Evolutionary conservation across 2,113 vertebrate species (phyloP).

Genomic region (Ondatra zibethicus): DNA sequence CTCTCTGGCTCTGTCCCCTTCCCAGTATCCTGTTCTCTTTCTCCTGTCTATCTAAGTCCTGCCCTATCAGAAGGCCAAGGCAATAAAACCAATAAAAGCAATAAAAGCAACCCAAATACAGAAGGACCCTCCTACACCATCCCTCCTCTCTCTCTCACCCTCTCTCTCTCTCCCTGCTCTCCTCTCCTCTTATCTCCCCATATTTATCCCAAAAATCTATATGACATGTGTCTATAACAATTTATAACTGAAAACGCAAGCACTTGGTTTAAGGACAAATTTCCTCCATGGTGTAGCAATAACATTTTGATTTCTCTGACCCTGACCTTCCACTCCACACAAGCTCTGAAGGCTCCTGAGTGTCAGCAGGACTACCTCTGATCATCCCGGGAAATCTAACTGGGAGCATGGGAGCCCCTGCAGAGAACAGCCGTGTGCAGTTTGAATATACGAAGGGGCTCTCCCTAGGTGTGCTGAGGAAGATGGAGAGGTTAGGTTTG

Average conservation of each 20-base stretch:
- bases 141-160: background rate
- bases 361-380: background rate
- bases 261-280: too few relatives aligned
- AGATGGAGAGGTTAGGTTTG: background rate
- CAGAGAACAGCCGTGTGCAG: background rate
- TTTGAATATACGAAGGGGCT: too few relatives aligned
- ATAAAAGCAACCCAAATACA: too few relatives aligned
- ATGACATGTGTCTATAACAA: background rate
- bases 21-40: too few relatives aligned
- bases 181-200: background rate
- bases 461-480: background rate
- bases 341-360: too few relatives aligned
- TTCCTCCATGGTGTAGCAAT: background rate
- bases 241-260: background rate
- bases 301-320: too few relatives aligned
- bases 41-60: too few relatives aligned
- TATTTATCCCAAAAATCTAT: background rate
- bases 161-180: background rate
- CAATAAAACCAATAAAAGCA: too few relatives aligned
- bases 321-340: background rate
- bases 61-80: too few relatives aligned
- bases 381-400: background rate
- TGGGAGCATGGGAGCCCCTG: background rate
- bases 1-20: too few relatives aligned
- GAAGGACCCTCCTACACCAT: too few relatives aligned